Evolutionary conservation across 2,113 vertebrate genomes (phyloP), one percentile per base, ranked within the genome.

Genomic region (Platysternon megacephalum): DNA sequence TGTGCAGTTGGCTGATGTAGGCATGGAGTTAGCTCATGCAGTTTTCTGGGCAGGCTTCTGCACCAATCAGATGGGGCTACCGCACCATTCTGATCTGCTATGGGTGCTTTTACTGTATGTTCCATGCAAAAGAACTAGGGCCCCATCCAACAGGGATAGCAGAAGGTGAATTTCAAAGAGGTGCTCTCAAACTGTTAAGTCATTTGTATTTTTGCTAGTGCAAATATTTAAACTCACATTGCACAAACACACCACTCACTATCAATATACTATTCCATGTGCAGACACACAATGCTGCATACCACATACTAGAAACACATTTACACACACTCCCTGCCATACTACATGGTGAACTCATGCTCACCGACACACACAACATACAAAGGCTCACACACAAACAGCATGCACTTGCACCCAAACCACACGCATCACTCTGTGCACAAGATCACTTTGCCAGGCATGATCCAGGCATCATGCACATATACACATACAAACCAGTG

Each of bases 121-220:
- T 11, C 28, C 2, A 0, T 44, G 44, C 46, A 17, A 58, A 21
- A 39, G 42, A 88, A 28, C n/a, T 48, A 8, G 1, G 58, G 78
- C 53, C 76, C 11, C 53, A 39, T 5, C 0, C 0, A 5, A 24
- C 48, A 88, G 52, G 26, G 84, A 19, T 0, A 28, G 29, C 2
- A 28, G 35, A 85, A 17, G 3, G 3, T 0, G 0, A 1, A 2
- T 4, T 89, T 29, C 6, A 4, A 35, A 53, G n/a, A 86, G 76
- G 13, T 49, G 61, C 56, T 56, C 24, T 44, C 11, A 0, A 72
- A 85, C 55, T 46, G 28, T 52, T 28, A 80, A 2, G 65, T 29
- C 46, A 58, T 46, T 84, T 26, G 2, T 19, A 11, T 46, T 61
- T 19, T 39, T 91, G 74, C 5, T n/a, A 52, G 10, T 82, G 72